These are phyloP conservation scores for Hydrotaea cyrtoneurina DNA, from an alignment of 2,888 invertebrate species.

Conservation along the genomic window DNA sequence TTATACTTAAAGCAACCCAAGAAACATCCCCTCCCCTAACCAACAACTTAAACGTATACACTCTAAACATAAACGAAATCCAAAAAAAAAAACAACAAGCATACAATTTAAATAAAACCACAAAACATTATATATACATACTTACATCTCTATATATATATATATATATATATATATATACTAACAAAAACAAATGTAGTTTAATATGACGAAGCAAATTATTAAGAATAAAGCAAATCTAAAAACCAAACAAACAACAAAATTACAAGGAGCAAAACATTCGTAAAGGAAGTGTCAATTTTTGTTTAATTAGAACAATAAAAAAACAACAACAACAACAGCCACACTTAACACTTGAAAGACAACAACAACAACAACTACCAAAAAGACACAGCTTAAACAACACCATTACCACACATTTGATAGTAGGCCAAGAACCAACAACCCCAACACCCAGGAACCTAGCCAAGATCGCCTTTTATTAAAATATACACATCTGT, in stretches of 20 bases:
- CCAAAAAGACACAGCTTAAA: slow-evolving; percentile 40
- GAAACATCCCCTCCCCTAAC: slow-evolving; percentile 1
- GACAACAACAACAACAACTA: slow-evolving; percentile 31
- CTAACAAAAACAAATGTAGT: slow-evolving; percentile 44
- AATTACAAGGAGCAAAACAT: slow-evolving; percentile 45
- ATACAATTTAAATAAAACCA: slow-evolving; percentile 57
- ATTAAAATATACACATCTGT: slow-evolving; percentile 74
- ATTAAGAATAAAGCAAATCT: slow-evolving; percentile 22
- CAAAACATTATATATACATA: slow-evolving; percentile 21
- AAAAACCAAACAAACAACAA: slow-evolving; percentile 36
- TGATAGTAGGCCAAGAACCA: slow-evolving; percentile 51
- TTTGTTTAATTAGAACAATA: slow-evolving; percentile 62
- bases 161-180: slow-evolving; percentile 40
- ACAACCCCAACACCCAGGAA: slow-evolving; percentile 50
- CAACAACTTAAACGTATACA: slow-evolving; percentile 39
- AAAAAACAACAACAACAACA: slow-evolving; percentile 40
- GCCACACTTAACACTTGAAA: slow-evolving; percentile 48
- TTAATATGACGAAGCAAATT: slow-evolving; percentile 20
- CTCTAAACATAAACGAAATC: slow-evolving; percentile 28
- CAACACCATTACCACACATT: slow-evolving; percentile 30
- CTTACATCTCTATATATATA: slow-evolving; percentile 6
- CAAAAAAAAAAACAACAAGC: slow-evolving; percentile 1
- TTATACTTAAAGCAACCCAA: slow-evolving; percentile 59
- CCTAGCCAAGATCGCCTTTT: slow-evolving; percentile 69
- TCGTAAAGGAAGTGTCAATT: slow-evolving; percentile 69